A percentile compares a stretch with the other conserved stretches of the same genome.
These are phyloP conservation scores for Lophius piscatorius DNA, from an alignment of 2,113 vertebrate species.

Conservation along the genomic window DNA sequence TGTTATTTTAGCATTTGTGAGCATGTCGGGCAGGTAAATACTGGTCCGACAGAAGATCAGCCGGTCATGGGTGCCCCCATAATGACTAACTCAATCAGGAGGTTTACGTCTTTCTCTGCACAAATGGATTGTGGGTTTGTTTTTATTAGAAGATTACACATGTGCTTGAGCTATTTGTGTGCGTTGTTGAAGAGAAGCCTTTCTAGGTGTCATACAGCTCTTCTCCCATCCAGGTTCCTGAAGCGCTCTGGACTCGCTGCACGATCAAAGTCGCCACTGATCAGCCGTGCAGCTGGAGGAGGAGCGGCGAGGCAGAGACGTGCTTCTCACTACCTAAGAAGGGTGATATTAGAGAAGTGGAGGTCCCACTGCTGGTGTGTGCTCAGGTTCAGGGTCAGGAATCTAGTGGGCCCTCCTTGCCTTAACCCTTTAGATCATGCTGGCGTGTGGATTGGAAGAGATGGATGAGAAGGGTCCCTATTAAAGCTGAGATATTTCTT, in stretches of 20 bases:
- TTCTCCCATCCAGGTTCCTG: constrained; percentile 2
- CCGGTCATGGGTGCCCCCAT: background rate
- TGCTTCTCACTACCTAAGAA: constrained; percentile 24
- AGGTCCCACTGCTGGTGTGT: constrained; percentile 58
- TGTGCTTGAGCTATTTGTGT: background rate
- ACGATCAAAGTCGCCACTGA: background rate
- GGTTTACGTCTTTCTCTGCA: background rate
- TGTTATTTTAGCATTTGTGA: constrained; percentile 28
- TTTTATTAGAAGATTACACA: background rate
- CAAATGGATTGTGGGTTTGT: background rate
- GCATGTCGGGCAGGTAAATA: constrained; percentile 26
- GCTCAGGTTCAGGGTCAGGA: constrained; percentile 22
- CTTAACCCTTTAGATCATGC: no score
- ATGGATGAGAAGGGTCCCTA: background rate
- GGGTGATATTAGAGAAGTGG: constrained; percentile 3
- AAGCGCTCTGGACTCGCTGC: background rate
- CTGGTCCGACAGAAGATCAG: constrained; percentile 25
- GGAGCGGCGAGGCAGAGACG: constrained; percentile 68
- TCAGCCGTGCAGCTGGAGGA: constrained; percentile 69
- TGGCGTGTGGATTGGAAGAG: background rate
- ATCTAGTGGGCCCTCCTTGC: no score
- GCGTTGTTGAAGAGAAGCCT: background rate
- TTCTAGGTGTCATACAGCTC: background rate
- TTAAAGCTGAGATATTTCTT: constrained; percentile 4
- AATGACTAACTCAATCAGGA: background rate